These are phyloP conservation scores for Anastatus disparis DNA, from an alignment of 1,140 invertebrate genomes.

Conservation along the genomic window DNA sequence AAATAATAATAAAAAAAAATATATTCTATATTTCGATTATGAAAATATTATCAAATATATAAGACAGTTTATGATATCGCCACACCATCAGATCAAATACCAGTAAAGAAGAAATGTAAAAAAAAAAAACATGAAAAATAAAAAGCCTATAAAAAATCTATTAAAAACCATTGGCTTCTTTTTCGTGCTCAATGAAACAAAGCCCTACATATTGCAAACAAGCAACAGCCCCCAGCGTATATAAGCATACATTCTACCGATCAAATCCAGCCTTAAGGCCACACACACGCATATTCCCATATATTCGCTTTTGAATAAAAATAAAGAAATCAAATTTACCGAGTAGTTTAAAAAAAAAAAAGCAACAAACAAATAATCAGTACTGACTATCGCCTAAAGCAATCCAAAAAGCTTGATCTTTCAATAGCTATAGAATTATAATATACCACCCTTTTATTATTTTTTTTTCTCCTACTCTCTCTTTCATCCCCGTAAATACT, in stretches of 20 bases:
- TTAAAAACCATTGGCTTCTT: slow-evolving; percentile 12
- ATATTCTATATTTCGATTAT: no score
- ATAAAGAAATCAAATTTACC: slow-evolving; percentile 36
- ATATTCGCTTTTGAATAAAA: slow-evolving; percentile 35
- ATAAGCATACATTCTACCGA: no score
- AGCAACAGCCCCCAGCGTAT: background rate
- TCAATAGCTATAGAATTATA: background rate
- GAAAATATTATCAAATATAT: no score
- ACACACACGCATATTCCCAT: no score
- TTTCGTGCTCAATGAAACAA: slow-evolving; percentile 22
- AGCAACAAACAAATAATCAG: slow-evolving; percentile 23
- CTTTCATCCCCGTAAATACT: slow-evolving; percentile 41
- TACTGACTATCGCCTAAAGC: slow-evolving; percentile 6
- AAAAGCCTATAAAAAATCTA: slow-evolving; percentile 23
- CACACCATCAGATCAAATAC: no score
- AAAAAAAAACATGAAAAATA: no score
- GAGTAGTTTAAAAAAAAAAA: slow-evolving; percentile 1
- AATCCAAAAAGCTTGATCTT: background rate
- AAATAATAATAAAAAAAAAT: no score
- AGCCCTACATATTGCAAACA: background rate
- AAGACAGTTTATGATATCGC: no score
- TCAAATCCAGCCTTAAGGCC: slow-evolving; percentile 16
- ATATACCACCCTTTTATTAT: background rate
- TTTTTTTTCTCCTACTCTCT: background rate
- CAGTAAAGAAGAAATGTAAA: no score